Evolutionary conservation across 2,888 invertebrate species (phyloP).

Genomic region (Silvanus unidentatus): DNA sequence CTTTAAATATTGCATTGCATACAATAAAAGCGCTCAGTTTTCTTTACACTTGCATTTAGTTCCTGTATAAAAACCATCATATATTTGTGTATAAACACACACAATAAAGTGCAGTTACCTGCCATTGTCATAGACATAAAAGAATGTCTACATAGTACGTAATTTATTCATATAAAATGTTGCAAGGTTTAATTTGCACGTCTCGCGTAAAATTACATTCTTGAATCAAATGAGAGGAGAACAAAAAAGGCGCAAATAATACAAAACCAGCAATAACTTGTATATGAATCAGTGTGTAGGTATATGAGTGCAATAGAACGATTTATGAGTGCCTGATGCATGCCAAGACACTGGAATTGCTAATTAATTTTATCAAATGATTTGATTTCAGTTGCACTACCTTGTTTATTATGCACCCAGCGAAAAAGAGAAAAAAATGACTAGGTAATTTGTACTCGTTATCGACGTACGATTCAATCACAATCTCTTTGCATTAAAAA

Average conservation of each 20-base stretch:
- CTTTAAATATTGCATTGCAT: constrained; percentile 5
- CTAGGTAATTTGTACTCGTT: too few relatives aligned
- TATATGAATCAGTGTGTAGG: too few relatives aligned
- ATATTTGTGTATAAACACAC: not conserved
- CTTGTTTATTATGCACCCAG: too few relatives aligned
- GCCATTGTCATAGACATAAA: constrained; percentile 9
- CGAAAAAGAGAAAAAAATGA: too few relatives aligned
- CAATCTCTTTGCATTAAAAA: constrained; percentile 8
- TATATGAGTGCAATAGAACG: too few relatives aligned
- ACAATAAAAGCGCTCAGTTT: constrained; percentile 7
- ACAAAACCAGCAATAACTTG: too few relatives aligned
- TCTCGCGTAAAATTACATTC: constrained; percentile 5
- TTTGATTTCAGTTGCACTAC: constrained; percentile 4
- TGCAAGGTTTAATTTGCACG: constrained; percentile 10
- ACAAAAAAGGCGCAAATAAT: too few relatives aligned
- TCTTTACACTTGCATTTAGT: constrained; percentile 5
- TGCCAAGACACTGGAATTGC: constrained; percentile 1
- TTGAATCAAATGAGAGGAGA: not conserved
- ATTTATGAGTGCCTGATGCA: not conserved
- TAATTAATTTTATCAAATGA: not conserved
- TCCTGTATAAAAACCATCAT: not conserved
- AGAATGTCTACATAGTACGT: constrained; percentile 8
- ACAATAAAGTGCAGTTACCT: constrained; percentile 5
- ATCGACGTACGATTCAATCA: too few relatives aligned
- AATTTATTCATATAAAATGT: constrained; percentile 9